Conservation (phyloP, 2,888 invertebrate species). For the Lepidonotus clava region DNA sequence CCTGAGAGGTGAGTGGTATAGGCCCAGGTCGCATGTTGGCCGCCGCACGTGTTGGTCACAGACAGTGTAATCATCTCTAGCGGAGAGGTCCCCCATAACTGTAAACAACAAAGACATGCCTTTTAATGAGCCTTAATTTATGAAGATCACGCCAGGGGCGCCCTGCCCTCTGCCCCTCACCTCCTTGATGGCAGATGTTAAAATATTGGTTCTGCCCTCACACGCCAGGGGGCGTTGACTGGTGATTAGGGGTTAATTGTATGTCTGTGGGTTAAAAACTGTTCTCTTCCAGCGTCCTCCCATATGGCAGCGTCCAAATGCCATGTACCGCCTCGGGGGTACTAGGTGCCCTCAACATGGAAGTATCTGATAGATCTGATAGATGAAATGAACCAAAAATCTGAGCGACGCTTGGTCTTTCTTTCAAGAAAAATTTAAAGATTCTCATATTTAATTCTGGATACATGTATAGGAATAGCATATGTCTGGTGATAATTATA, state of each 20-base stretch:
- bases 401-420: too few species aligned
- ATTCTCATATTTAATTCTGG: too few species aligned
- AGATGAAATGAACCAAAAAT: too few species aligned
- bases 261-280: neutral
- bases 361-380: too few species aligned
- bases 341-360: too few species aligned
- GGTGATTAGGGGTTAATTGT: conserved; percentile 11
- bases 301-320: neutral
- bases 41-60: neutral
- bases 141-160: conserved; percentile 23
- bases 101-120: conserved; percentile 5
- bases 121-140: conserved; percentile 23
- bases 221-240: conserved; percentile 34
- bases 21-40: neutral
- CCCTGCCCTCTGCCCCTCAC: neutral
- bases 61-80: neutral
- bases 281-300: conserved; percentile 17
- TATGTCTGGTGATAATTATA: too few species aligned
- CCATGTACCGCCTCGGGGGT: neutral
- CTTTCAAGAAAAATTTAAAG: too few species aligned
- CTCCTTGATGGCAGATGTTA: conserved; percentile 45
- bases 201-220: conserved; percentile 35
- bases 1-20: too few species aligned
- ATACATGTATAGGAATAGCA: too few species aligned
- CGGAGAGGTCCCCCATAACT: neutral